These are phyloP conservation scores for Erebia palarica DNA, from an alignment of 2,888 invertebrate genomes.

Conservation along the genomic window DNA sequence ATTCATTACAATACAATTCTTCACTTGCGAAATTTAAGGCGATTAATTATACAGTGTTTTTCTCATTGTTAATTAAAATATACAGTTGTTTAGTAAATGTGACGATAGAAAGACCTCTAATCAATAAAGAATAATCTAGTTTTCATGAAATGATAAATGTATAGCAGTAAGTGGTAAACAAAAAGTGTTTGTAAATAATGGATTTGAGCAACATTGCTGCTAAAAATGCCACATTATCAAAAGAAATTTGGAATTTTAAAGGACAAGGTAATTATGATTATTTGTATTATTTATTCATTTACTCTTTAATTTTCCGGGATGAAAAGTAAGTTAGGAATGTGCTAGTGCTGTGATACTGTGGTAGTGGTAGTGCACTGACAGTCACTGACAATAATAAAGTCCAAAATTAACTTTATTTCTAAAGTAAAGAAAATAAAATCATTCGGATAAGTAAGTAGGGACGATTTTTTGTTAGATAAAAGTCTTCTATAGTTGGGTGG, in stretches of 20 bases:
- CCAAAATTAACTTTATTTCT: no score
- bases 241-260: constrained; percentile 20
- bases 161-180: neutral
- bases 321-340: no score
- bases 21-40: constrained; percentile 13
- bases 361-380: no score
- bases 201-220: neutral
- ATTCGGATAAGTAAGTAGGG: no score
- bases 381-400: no score
- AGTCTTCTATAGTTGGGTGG: no score
- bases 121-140: neutral
- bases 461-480: no score
- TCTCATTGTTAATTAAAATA: constrained; percentile 3
- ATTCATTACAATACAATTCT: constrained; percentile 16
- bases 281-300: no score
- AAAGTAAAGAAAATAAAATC: no score
- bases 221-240: constrained; percentile 1
- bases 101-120: neutral
- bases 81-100: constrained; percentile 7
- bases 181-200: constrained; percentile 1
- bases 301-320: no score
- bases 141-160: neutral
- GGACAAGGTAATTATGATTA: constrained; percentile 17
- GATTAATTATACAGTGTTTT: constrained; percentile 5
- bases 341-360: no score